Conservation (phyloP, 2,113 vertebrate genomes). For the Xyliphius kryptos region DNA sequence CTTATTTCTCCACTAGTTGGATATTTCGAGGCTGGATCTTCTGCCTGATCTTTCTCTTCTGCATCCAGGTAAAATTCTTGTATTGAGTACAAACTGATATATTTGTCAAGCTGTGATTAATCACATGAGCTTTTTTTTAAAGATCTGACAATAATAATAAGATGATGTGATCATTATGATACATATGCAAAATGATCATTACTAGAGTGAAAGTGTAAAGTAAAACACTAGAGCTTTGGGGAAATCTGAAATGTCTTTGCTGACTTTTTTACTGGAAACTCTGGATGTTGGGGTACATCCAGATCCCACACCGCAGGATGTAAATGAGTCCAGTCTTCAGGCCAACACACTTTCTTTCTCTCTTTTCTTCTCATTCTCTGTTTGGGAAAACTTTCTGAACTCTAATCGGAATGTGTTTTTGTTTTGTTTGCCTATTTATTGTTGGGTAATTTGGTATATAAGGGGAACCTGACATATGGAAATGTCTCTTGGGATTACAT, state of each 20-base stretch:
- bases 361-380: too few relatives aligned
- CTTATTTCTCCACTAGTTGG: constrained; percentile 56
- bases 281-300: constrained; percentile 48
- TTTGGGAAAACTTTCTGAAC: constrained; percentile 18
- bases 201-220: too few relatives aligned
- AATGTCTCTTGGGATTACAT: constrained; percentile 34
- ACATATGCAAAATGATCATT: too few relatives aligned
- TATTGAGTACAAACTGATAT: background rate
- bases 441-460: background rate
- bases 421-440: constrained; percentile 23
- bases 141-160: too few relatives aligned
- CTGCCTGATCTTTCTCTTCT: constrained; percentile 50
- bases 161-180: too few relatives aligned
- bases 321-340: constrained; percentile 27
- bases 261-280: constrained; percentile 48
- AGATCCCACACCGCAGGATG: constrained; percentile 41
- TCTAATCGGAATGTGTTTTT: background rate
- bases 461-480: constrained; percentile 19
- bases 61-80: constrained; percentile 58
- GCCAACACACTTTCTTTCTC: too few relatives aligned
- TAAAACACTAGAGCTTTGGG: background rate
- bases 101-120: too few relatives aligned
- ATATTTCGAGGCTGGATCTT: constrained; percentile 66
- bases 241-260: constrained; percentile 24
- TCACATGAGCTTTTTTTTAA: too few relatives aligned